phyloP scores from a whole-genome alignment of 2,888 invertebrate species.

The Seira ritae region DNA sequence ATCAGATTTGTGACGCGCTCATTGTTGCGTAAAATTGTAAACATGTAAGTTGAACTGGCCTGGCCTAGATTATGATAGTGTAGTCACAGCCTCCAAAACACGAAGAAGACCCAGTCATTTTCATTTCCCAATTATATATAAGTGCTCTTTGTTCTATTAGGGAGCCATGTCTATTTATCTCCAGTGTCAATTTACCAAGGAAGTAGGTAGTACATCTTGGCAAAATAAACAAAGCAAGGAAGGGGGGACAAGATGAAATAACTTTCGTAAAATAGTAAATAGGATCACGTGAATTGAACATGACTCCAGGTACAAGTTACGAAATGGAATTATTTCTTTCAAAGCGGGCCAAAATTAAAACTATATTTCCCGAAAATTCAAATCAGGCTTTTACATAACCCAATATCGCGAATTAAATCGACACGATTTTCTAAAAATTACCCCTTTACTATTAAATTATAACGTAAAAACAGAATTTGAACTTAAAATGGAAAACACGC shows the following conservation, averaged over 20 bases:
- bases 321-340: no score
- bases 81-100: neutral
- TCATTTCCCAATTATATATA: neutral
- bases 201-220: neutral
- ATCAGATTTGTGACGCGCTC: conserved; percentile 3
- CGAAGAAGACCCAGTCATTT: neutral
- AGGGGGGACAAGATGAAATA: neutral
- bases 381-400: no score
- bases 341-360: no score
- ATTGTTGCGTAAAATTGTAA: conserved; percentile 1
- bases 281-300: no score
- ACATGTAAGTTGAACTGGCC: neutral
- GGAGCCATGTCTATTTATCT: neutral
- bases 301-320: no score
- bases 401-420: no score
- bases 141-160: neutral
- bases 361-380: no score
- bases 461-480: no score
- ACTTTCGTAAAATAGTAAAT: neutral
- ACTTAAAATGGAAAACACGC: no score
- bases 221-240: neutral
- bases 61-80: neutral
- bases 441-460: no score
- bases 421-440: no score
- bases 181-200: neutral